Base-by-base conservation (phyloP, 2,113 vertebrate species). In the Manacus vitellinus region DNA sequence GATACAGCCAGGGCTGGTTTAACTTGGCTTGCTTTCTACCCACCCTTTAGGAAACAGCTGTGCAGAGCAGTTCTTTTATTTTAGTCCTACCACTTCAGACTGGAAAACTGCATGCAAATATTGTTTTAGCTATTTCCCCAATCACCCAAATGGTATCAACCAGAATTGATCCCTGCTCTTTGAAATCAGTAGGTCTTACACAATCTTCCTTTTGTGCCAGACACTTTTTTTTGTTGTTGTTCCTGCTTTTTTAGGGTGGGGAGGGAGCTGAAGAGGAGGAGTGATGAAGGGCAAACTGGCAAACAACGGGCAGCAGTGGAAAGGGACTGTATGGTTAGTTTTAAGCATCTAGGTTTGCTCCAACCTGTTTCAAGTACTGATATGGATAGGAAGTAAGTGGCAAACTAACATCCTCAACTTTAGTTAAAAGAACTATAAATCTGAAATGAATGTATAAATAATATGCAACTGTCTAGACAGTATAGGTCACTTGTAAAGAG, bases 401-500 rank as follows among this genome's bases (percentile, higher is more conserved):
- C 94, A 97, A 97, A 96, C 88, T 95, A 96, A 95, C 85, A 96
- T 82, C 89, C 88, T 92, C 96, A 97, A 97, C 95, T 98, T 98
- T 94, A 97, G 93, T 97, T 96, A 63, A 80, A 94, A 91, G 82
- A 95, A 95, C 76, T 92, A 97, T 96, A 97, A 98, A 98, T 98
- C 98, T 98, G 97, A 98, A 98, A 99, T 98, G 98, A 99, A 99
- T 99, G 98, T 98, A 98, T 99, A 99, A 99, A 99, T 99, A 98
- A 99, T 99, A 98, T 98, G 98, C 98, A 98, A 98, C 98, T 98
- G 99, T 99, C 98, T 99, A 99, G 98, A 99, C 99, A 99, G 99
- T 98, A 98, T 98, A 99, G 99, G 99, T 99, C 99, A 99, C 98
- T 98, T 98, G 98, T 98, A 98, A 98, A 99, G 98, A 99, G 98